Evolutionary conservation across 92 coral and sea anemone genomes (phyloP), one percentile per base, ranked within the genome.

Genomic region (Epizoanthus scotinus): DNA sequence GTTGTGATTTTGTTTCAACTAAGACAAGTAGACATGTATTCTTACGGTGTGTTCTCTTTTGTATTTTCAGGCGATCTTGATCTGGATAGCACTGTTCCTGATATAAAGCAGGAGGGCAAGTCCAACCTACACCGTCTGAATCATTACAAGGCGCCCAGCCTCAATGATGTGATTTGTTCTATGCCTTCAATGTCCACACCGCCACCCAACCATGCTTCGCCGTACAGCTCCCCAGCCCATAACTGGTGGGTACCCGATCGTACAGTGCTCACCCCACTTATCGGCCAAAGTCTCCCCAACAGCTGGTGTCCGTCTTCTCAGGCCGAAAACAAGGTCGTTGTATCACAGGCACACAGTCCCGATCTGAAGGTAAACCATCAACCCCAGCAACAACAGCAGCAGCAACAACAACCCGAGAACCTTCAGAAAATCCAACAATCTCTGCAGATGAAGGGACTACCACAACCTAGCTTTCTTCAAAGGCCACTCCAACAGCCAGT

Each of bases 171-270:
- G 80, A 84, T 90, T 49, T 65, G 72, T 24, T 73, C 98, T 27
- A 65, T 84, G 67, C 91, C 99, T 25, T 86, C 93, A 20, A 90
- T 89, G 36, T 89, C 94, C 8, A 94, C 98, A 40, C 98, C 98
- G 67, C 98, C 98, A 83, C 93, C 98, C 26, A 87, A 90, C 67
- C 97, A 94, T 65, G 90, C 90, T 20, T 90, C 96, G 31, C 95
- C 95, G 6, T 93, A 93, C 98, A 93, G 93, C 74, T 95, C 99
- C 2, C 98, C 99, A 36, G 92, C 91, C 8, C 99, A 95, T 72
- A 96, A 87, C 90, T 90, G 93, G 78, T 96, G 99, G 99, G 86
- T 91, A 73, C 99, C 99, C 21, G 99, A 93, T 74, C 96, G 99
- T 54, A 96, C 99, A 22, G 91, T 96, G 40, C 95, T 96, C 38